Percentiles rank a stretch among this genome's conserved stretches.
phyloP scores from a whole-genome alignment of 2,888 invertebrate genomes.

The Acrobasis suavella region DNA sequence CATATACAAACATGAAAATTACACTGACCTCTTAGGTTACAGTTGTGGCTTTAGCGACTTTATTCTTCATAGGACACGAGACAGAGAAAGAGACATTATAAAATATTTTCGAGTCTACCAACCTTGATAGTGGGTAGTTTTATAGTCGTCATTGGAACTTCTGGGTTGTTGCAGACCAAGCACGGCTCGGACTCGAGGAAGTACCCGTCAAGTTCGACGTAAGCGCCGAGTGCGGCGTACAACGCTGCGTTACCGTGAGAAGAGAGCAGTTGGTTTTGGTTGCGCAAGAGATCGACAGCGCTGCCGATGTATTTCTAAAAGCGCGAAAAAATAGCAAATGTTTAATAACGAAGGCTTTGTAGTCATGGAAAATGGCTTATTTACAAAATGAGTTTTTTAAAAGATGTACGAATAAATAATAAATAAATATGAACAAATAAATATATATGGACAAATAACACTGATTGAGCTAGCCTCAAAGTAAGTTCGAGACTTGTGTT shows the following conservation, averaged over 20 bases:
- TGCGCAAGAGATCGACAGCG: slow-evolving; percentile 91
- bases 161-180: slow-evolving; percentile 98
- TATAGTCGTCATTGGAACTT: slow-evolving; percentile 94
- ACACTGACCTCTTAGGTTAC: neutral
- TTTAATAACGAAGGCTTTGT: no score
- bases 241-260: slow-evolving; percentile 97
- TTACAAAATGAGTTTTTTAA: no score
- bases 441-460: no score
- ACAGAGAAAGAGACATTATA: neutral
- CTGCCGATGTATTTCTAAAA: slow-evolving; percentile 88
- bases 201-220: slow-evolving; percentile 97
- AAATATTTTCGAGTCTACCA: slow-evolving; percentile 32
- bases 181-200: slow-evolving; percentile 98
- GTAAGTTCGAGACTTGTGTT: no score
- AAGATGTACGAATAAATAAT: no score
- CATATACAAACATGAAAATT: slow-evolving; percentile 9
- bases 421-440: no score
- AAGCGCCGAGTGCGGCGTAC: slow-evolving; percentile 95
- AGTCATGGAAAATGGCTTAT: no score
- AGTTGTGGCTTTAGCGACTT: neutral
- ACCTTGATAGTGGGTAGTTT: slow-evolving; percentile 96
- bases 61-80: slow-evolving; percentile 1
- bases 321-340: no score
- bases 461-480: no score
- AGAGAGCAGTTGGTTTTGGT: slow-evolving; percentile 94